Base-by-base conservation (phyloP, 2,797 vertebrate genomes). In the Rhodeus uyekii region DNA sequence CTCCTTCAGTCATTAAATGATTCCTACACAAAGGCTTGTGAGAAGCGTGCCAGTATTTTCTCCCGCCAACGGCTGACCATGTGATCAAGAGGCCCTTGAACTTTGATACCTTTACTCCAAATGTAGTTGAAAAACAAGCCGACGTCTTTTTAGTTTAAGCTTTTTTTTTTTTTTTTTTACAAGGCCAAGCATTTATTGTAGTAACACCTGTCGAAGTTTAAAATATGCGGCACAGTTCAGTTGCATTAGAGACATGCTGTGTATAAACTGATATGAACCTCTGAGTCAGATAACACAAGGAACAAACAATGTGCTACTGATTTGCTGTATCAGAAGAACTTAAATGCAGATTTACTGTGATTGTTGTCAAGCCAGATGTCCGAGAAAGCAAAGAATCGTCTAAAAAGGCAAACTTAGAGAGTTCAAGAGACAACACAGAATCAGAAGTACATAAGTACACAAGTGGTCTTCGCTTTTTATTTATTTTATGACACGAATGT, bases 401-500 rank as follows among this genome's bases (percentile, higher is more conserved):
- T 19, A 29, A 46, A 63, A 55, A 60, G 9, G 9, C 22, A 55
- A 24, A n/a, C 50, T 55, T 55, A 19, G 46, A 48, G 4, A 46
- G 34, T 50, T 38, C 9, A 39, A 55, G 50, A 39, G 27, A 72
- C 34, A 38, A 39, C 58, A 63, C 53, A 50, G 78, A 78, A 53
- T 77, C 90, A 86, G 89, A 88, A 92, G 91, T 95, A 93, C 94
- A 93, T 95, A 96, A 96, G 95, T 96, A 97, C 96, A 96, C 95
- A 96, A 95, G 93, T 93, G 90, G 95, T 94, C 91, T 95, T 93
- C 93, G 94, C 94, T 93, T 89, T 97, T 98, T 97, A 98, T 98
- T 60, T 98, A 97, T 93, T 95, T 96, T 95, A 95, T 96, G 96
- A 98, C 96, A 96, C 93, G 91, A 90, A 97, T 95, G 53, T 97